Evolutionary conservation across 1,140 invertebrate genomes (phyloP), one percentile per base, ranked within the genome.

Genomic region (Drosophila takahashii): DNA sequence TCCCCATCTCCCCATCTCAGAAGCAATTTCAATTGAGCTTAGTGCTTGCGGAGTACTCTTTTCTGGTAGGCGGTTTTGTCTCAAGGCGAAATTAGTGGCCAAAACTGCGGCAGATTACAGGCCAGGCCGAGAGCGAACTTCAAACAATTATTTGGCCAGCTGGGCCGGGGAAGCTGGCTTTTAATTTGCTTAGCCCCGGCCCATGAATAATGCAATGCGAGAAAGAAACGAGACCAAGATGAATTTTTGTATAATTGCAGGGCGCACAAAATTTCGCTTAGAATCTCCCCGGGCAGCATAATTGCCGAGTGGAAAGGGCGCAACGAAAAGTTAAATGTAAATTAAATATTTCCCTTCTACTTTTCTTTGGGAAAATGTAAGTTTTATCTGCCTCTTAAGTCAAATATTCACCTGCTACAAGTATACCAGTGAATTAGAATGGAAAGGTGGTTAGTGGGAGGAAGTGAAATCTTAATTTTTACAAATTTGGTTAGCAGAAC

Each of bases 11-110:
- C 9, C 29, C 5, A 47, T 65, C 41, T 26, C 44, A 51, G 51
- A 62, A 56, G 29, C 41, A 54, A 76, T 72, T 66, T 73, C 81
- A 86, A 80, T 80, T 77, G 61, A 42, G 60, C 61, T 42, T 37
- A 53, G 50, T 64, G 50, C 70, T 73, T 32, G 53, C 36, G 22
- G 53, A 53, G 60, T 53, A n/a, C 54, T 45, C 60, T 32, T 37
- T 34, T 39, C 66, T 32, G 70, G 83, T 86, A 77, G 79, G 79
- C 84, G 84, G 61, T 72, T 65, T 73, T 86, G 84, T 79, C 83
- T 89, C 66, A 50, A 69, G 84, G 79, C 83, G 47, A 89, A 87
- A 87, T 87, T 87, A 87, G 83, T 87, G 83, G 84, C 84, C 84
- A 79, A 62, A 83, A 77, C 67, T 87, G 84, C 47, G 84, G 84